Conservation (phyloP, 2,113 vertebrate species). For the Cavia aperea region DNA sequence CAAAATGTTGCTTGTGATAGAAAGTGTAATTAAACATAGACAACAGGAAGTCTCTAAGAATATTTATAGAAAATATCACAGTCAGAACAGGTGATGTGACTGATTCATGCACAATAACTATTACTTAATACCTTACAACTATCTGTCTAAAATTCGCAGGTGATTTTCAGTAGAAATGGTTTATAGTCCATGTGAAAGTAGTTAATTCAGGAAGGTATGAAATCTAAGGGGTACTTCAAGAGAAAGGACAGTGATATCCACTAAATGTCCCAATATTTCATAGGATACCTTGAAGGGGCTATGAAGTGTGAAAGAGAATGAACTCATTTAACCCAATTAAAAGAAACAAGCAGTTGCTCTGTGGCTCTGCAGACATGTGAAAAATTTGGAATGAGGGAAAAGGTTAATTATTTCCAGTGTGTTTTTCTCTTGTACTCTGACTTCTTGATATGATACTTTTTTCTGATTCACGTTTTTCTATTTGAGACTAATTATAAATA, state of each 20-base stretch:
- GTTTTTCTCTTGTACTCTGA: neutral
- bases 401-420: neutral
- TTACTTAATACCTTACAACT: neutral
- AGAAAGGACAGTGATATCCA: neutral
- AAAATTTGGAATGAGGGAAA: neutral
- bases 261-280: neutral
- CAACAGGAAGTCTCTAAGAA: conserved; percentile 37
- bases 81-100: neutral
- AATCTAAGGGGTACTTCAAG: neutral
- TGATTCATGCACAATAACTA: neutral
- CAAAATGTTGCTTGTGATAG: neutral
- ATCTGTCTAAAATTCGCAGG: neutral
- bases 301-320: neutral
- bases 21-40: conserved; percentile 33
- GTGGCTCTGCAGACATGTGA: neutral
- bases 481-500: neutral
- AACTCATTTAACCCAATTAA: neutral
- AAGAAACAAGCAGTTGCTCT: neutral
- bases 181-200: conserved; percentile 5
- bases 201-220: conserved; percentile 15
- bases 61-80: conserved; percentile 32
- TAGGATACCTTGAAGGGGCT: neutral
- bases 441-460: neutral
- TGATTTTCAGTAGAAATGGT: neutral
- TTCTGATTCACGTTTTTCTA: neutral